Base-by-base conservation (phyloP, 2,113 vertebrate genomes). In the Poeciliopsis turrubarensis region DNA sequence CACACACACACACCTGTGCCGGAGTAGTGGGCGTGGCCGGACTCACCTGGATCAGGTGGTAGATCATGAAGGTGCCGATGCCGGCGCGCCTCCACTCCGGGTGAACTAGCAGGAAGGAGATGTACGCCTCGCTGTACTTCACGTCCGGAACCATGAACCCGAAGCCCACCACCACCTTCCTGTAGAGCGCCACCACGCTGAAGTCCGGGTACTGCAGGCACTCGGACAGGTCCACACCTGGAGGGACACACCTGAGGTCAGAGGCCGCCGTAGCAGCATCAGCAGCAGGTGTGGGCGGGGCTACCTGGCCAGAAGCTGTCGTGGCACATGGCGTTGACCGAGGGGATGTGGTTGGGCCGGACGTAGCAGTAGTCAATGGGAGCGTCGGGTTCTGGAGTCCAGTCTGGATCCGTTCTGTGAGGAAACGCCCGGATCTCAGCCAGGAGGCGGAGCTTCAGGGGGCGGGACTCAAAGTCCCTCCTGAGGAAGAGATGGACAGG, bases 141-240 rank as follows among this genome's bases (percentile, higher is more conserved):
- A 99, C 97, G 0, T 99, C 98, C 0, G 98, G 98, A 41, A 99
- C 98, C 97, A 99, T 98, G 91, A 99, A 98, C 66, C 98, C 98
- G 57, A 99, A 99, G 11, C 96, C 98, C 15, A 99, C 90, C 32
- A 99, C 96, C 67, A 99, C 96, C 79, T 98, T 98, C 89, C 97
- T 98, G 84, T 99, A 99, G 13, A 99, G 97, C 64, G 95, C 98
- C 0, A 99, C 97, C 13, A 99, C 98, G 5, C 97, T 99, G 94
- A 99, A 99, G 92, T 99, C 98, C 0, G 98, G 98, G 86, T 99
- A 99, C 91, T 99, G 98, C 76, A 99, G 93, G 82, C 97, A 98
- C 92, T 99, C 98, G 0, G 97, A 98, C 19, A 99, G 93, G 90
- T 99, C 98, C 19, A 98, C 96, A 7, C 98, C 98, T 99, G 79